Percentiles rank a stretch among this genome's conserved stretches.
phyloP scores from a whole-genome alignment of 1,140 invertebrate genomes.

The Tribolium madens region DNA sequence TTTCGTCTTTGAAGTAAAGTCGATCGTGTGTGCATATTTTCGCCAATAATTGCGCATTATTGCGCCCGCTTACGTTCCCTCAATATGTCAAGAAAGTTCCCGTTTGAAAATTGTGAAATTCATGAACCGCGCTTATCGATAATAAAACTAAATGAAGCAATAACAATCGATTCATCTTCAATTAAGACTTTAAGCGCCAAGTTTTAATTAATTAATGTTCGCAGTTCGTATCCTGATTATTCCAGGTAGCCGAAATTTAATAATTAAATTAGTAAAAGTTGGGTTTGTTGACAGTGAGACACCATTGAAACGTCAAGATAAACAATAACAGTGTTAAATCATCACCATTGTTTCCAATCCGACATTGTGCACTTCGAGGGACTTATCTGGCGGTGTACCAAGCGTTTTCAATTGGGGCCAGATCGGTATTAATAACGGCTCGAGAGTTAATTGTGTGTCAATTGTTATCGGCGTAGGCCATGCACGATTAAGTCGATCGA shows the following conservation, averaged over 20 bases:
- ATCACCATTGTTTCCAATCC: background rate
- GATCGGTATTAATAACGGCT: background rate
- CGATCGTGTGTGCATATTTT: background rate
- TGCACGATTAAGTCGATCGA: background rate
- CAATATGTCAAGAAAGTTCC: background rate
- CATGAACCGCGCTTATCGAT: background rate
- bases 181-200: background rate
- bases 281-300: background rate
- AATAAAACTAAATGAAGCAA: background rate
- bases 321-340: background rate
- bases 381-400: background rate
- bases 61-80: background rate
- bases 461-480: background rate
- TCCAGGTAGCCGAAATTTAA: background rate
- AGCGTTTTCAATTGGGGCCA: background rate
- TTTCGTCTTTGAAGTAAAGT: background rate
- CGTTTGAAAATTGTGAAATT: background rate
- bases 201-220: background rate
- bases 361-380: background rate
- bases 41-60: background rate
- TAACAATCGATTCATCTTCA: too few relatives aligned
- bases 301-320: background rate
- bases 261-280: background rate
- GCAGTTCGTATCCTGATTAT: background rate
- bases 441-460: background rate